Evolutionary conservation across 64 coral and sea anemone species (phyloP).

Genomic region (Montipora capricornis): DNA sequence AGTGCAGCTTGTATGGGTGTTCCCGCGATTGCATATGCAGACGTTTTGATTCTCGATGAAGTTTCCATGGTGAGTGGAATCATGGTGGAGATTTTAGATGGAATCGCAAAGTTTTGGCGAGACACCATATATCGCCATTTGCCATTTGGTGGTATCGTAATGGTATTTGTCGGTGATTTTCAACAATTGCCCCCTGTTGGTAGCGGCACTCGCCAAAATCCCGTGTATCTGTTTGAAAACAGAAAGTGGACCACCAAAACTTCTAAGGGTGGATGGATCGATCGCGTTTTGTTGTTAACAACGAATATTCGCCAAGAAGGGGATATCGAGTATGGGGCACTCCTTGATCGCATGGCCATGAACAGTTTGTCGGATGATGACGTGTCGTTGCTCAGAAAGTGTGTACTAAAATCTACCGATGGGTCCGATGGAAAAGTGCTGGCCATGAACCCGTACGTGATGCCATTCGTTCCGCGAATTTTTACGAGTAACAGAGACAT

Average conservation of each 20-base stretch:
- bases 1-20: not conserved
- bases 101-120: not conserved
- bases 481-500: not conserved
- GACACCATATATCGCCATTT: not conserved
- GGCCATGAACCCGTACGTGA: not conserved
- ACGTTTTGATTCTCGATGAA: not conserved
- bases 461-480: not conserved
- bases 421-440: not conserved
- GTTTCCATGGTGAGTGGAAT: not conserved
- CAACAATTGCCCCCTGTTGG: not conserved
- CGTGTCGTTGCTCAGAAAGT: not conserved
- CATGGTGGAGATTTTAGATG: not conserved
- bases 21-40: not conserved
- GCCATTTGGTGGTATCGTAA: not conserved
- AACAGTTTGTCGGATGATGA: not conserved
- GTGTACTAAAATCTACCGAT: not conserved
- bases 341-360: not conserved
- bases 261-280: not conserved
- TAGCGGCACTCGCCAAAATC: not conserved
- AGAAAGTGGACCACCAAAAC: not conserved
- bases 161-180: conserved; percentile 10
- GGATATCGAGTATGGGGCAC: not conserved
- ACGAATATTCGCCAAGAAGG: not conserved
- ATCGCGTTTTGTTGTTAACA: not conserved
- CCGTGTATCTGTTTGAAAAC: not conserved